Percentiles rank a stretch among this genome's conserved stretches.
Evolutionary conservation across 2,888 invertebrate species (phyloP).

Genomic region (Glaucopsyche alexis): DNA sequence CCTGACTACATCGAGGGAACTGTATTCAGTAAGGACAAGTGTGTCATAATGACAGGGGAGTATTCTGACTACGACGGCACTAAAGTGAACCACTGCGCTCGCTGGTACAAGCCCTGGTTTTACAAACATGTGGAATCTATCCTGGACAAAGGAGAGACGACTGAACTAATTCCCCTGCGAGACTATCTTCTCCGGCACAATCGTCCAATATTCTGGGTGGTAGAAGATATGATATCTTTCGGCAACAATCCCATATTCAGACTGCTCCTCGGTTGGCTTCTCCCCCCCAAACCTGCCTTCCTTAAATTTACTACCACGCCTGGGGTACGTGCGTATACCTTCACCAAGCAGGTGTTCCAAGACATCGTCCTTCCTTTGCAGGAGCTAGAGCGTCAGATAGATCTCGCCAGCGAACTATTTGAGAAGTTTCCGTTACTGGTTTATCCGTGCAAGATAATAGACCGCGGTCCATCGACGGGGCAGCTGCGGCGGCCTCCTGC

Average conservation of each 20-base stretch:
- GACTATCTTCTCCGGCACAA: conserved; percentile 84
- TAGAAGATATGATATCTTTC: conserved; percentile 85
- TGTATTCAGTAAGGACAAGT: conserved; percentile 81
- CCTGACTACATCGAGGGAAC: conserved; percentile 85
- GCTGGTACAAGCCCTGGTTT: conserved; percentile 87
- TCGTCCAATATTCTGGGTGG: conserved; percentile 86
- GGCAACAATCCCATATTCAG: conserved; percentile 84
- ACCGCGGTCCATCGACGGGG: conserved; percentile 80
- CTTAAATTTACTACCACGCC: conserved; percentile 86
- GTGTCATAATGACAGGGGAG: conserved; percentile 84
- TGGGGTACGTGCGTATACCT: conserved; percentile 83
- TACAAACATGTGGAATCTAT: conserved; percentile 83
- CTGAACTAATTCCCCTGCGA: conserved; percentile 81
- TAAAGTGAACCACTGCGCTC: conserved; percentile 78
- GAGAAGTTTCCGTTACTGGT: conserved; percentile 84
- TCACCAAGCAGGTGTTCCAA: conserved; percentile 86
- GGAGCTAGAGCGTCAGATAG: conserved; percentile 83
- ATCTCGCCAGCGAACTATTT: conserved; percentile 79
- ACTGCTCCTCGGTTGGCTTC: conserved; percentile 82
- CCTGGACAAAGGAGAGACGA: conserved; percentile 72
- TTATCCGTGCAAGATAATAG: conserved; percentile 84
- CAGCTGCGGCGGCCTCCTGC: conserved; percentile 78
- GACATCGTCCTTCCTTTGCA: conserved; percentile 84
- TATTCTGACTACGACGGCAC: conserved; percentile 80
- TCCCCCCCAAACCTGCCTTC: conserved; percentile 86